A percentile compares a stretch with the other conserved stretches of the same genome.
Conservation (phyloP, 2,797 vertebrate genomes). For the Bradypodion ventrale region DNA sequence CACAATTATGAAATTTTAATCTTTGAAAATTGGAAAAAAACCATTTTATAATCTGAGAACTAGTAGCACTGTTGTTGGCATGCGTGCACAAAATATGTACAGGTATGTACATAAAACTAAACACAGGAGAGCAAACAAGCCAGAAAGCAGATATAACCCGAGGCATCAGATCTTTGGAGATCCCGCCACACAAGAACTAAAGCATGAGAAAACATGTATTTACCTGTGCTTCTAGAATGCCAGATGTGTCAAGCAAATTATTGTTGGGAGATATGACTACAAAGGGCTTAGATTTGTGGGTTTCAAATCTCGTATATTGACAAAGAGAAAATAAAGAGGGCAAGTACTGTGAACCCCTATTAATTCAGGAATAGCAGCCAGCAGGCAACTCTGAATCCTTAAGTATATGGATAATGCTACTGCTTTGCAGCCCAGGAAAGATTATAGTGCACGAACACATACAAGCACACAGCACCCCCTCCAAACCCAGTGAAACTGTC, state of each 20-base stretch:
- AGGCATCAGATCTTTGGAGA: slow-evolving; percentile 11
- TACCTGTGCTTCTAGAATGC: background rate
- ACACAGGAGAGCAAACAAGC: background rate
- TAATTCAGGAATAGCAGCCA: background rate
- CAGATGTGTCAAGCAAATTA: background rate
- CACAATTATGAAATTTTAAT: background rate
- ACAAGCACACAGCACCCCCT: background rate
- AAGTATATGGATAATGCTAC: background rate
- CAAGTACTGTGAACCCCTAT: background rate
- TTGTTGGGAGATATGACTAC: background rate
- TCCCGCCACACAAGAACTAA: too few species aligned
- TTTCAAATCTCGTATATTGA: background rate
- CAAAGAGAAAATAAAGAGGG: background rate
- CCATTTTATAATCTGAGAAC: background rate
- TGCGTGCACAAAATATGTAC: background rate
- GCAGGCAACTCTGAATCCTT: background rate
- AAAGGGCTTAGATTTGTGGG: background rate
- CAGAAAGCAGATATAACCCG: background rate
- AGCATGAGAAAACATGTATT: background rate
- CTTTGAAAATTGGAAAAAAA: background rate
- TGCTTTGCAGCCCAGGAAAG: background rate
- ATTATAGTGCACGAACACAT: background rate
- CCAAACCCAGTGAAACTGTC: background rate
- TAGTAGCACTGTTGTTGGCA: background rate
- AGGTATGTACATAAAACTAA: background rate